Evolutionary conservation across 2,888 invertebrate species (phyloP).

Genomic region (Tenthredo mesomela): DNA sequence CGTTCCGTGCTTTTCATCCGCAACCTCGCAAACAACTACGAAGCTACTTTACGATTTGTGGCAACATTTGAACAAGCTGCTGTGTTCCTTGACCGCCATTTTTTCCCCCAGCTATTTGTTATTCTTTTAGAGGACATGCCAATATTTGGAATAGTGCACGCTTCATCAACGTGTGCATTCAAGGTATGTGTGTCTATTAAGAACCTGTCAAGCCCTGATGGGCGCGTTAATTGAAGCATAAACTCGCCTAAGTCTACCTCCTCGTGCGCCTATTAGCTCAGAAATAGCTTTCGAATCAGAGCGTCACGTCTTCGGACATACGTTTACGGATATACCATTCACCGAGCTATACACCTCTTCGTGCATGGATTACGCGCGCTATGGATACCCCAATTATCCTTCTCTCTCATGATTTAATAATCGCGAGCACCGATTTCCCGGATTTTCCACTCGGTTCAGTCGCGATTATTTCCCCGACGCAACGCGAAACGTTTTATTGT

Average conservation of each 20-base stretch:
- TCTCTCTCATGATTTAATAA: neutral
- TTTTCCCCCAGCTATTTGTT: no score
- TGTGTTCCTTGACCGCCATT: neutral
- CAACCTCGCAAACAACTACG: neutral
- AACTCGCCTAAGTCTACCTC: slow-evolving; percentile 52
- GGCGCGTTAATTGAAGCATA: slow-evolving; percentile 64
- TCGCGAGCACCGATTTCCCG: neutral
- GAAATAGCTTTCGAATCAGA: slow-evolving; percentile 49
- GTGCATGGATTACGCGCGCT: neutral
- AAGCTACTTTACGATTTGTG: neutral
- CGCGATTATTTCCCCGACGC: neutral
- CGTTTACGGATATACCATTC: neutral
- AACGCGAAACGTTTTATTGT: neutral
- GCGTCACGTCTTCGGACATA: slow-evolving; percentile 19
- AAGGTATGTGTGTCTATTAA: slow-evolving; percentile 19
- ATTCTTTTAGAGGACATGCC: neutral
- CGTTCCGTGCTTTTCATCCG: neutral
- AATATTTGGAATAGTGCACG: neutral
- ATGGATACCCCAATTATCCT: slow-evolving; percentile 3
- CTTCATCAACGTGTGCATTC: slow-evolving; percentile 10
- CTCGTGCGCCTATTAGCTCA: slow-evolving; percentile 24
- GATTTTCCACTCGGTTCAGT: neutral
- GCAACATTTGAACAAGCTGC: neutral
- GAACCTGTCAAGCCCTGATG: slow-evolving; percentile 44
- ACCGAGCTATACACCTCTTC: neutral